Conservation (phyloP, 2,113 vertebrate species). For the Corythornis madagascariensis region DNA sequence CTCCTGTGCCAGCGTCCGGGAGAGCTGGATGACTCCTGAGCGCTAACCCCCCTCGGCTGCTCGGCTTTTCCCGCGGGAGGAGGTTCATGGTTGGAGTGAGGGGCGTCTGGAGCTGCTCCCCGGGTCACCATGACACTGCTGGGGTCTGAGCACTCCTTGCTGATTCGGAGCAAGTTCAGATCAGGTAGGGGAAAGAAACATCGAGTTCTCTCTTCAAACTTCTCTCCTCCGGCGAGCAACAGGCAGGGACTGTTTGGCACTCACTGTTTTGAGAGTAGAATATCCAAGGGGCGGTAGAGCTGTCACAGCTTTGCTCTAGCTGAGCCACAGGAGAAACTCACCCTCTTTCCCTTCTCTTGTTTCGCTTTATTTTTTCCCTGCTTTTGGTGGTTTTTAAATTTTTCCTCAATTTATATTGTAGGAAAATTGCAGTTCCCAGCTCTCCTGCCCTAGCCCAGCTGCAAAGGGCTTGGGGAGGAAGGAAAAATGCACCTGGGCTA, state of each 20-base stretch:
- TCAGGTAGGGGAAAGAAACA: constrained; percentile 90
- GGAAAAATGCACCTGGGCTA: too few relatives aligned
- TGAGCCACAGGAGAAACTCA: background rate
- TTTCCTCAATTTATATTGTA: too few relatives aligned
- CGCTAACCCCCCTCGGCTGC: constrained; percentile 22
- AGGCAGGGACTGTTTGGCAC: constrained; percentile 33
- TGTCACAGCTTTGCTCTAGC: constrained; percentile 27
- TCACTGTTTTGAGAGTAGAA: background rate
- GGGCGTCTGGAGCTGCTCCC: constrained; percentile 79
- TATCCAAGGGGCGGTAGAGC: background rate
- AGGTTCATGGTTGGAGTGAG: constrained; percentile 74
- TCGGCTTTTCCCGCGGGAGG: constrained; percentile 71
- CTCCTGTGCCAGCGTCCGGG: constrained; percentile 35
- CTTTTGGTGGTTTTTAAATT: too few relatives aligned
- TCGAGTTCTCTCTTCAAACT: constrained; percentile 61
- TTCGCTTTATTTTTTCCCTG: background rate
- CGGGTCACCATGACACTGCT: constrained; percentile 94
- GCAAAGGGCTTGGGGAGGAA: too few relatives aligned
- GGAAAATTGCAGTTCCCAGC: too few relatives aligned
- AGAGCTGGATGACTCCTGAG: constrained; percentile 71
- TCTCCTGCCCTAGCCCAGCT: too few relatives aligned
- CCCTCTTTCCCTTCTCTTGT: constrained; percentile 22
- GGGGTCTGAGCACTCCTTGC: constrained; percentile 95
- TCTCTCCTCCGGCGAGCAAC: constrained; percentile 50
- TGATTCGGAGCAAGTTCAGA: constrained; percentile 99